A percentile compares a stretch with the other conserved stretches of the same genome.
Evolutionary conservation across 2,888 invertebrate genomes (phyloP).

Genomic region (Ecliptopera silaceata): DNA sequence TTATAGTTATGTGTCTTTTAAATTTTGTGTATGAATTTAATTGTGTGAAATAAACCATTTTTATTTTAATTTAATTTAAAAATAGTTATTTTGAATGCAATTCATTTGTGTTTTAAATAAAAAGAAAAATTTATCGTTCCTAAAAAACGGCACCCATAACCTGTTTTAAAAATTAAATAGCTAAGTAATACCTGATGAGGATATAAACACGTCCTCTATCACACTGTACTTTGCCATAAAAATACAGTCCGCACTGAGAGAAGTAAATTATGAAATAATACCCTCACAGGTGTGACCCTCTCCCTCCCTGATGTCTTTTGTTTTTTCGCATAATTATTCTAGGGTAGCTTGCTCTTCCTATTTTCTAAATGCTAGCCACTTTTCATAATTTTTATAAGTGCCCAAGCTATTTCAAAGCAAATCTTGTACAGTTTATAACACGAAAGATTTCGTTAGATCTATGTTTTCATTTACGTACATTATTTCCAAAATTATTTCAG

Average conservation of each 20-base stretch:
- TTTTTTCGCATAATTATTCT: conserved; percentile 15
- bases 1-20: too few species aligned
- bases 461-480: too few species aligned
- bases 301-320: conserved; percentile 21
- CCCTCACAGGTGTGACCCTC: conserved; percentile 58
- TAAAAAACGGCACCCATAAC: not conserved
- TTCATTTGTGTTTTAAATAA: too few species aligned
- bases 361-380: not conserved
- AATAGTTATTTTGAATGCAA: too few species aligned
- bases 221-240: conserved; percentile 46
- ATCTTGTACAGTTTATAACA: too few species aligned
- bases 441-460: too few species aligned
- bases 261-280: conserved; percentile 67
- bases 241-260: conserved; percentile 52
- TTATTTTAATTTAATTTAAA: too few species aligned
- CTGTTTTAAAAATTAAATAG: not conserved
- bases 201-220: conserved; percentile 44
- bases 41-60: too few species aligned
- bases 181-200: conserved; percentile 1
- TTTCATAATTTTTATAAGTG: not conserved
- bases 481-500: too few species aligned
- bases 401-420: not conserved
- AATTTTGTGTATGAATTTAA: too few species aligned
- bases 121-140: too few species aligned
- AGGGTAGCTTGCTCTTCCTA: conserved; percentile 2